Percentiles rank a stretch among this genome's conserved stretches.
Evolutionary conservation across 2,113 vertebrate species (phyloP).

Genomic region (Cyanoramphus novaezelandiae): DNA sequence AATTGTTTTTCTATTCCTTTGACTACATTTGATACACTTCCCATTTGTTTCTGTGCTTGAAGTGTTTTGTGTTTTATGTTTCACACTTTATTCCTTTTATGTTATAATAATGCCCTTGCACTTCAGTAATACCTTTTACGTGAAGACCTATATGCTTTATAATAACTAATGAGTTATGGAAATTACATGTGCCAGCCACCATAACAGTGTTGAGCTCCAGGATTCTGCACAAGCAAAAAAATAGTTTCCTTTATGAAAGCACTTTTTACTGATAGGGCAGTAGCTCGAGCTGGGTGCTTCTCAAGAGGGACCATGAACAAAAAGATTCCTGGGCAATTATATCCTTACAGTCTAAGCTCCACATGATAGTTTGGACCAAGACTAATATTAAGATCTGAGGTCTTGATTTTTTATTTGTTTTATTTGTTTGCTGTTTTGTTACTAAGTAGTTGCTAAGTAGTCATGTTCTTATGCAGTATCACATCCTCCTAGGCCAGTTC

Average conservation of each 20-base stretch:
- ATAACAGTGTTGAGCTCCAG: not conserved
- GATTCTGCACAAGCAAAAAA: not conserved
- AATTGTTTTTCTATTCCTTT: slow-evolving; percentile 33
- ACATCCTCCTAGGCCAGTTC: not conserved
- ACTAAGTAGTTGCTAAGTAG: not conserved
- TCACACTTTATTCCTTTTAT: slow-evolving; percentile 19
- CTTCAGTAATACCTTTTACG: slow-evolving; percentile 14
- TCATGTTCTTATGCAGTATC: not conserved
- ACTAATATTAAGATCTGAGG: not conserved
- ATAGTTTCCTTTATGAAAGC: not conserved
- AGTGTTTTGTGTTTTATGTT: slow-evolving; percentile 43
- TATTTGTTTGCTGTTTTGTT: not conserved
- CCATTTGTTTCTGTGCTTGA: slow-evolving; percentile 11
- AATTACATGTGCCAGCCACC: not conserved
- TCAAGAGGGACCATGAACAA: not conserved
- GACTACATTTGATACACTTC: slow-evolving; percentile 7
- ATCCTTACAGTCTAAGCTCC: not conserved
- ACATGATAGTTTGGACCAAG: not conserved
- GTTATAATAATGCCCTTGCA: not conserved
- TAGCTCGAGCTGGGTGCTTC: not conserved
- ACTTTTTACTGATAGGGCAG: not conserved
- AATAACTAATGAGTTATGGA: slow-evolving; percentile 11
- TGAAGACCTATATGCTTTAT: not conserved
- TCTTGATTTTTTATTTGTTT: not conserved
- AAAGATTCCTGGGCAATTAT: not conserved